Conservation (phyloP, 2,888 invertebrate species). For the Archips xylosteana region DNA sequence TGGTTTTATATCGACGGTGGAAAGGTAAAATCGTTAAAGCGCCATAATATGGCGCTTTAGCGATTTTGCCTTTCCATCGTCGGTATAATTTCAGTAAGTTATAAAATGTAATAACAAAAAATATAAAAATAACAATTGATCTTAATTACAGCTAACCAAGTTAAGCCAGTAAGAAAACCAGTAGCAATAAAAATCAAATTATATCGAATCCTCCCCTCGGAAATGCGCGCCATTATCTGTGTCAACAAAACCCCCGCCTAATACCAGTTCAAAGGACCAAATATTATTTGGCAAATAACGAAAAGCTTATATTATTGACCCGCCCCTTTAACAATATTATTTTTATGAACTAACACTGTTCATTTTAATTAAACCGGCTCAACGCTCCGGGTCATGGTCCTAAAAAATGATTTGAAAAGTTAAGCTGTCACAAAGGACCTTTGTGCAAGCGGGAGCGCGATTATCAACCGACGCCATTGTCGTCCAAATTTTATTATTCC, state of each 20-base stretch:
- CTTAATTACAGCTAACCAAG: constrained; percentile 36
- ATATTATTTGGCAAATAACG: constrained; percentile 67
- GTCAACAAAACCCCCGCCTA: constrained; percentile 70
- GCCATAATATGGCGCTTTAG: no score
- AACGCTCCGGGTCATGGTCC: constrained; percentile 52
- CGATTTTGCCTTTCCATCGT: no score
- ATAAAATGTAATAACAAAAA: no score
- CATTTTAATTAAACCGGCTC: constrained; percentile 81
- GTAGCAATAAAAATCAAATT: constrained; percentile 44
- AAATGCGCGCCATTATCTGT: constrained; percentile 69
- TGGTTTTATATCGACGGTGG: no score
- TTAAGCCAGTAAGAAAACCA: constrained; percentile 32
- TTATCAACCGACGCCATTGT: constrained; percentile 80
- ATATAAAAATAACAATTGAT: constrained; percentile 23
- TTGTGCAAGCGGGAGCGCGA: constrained; percentile 71
- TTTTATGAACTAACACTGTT: constrained; percentile 76
- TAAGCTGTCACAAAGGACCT: constrained; percentile 69
- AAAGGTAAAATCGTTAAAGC: no score
- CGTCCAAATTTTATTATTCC: constrained; percentile 75
- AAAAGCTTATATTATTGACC: constrained; percentile 27
- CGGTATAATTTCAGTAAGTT: no score
- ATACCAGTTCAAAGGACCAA: constrained; percentile 61
- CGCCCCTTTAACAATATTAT: constrained; percentile 64
- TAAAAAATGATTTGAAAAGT: constrained; percentile 40
- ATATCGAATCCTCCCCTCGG: constrained; percentile 50